Percentiles rank a stretch among this genome's conserved stretches.
These are phyloP conservation scores for Melieria omissa DNA, from an alignment of 2,888 invertebrate genomes.

Conservation along the genomic window DNA sequence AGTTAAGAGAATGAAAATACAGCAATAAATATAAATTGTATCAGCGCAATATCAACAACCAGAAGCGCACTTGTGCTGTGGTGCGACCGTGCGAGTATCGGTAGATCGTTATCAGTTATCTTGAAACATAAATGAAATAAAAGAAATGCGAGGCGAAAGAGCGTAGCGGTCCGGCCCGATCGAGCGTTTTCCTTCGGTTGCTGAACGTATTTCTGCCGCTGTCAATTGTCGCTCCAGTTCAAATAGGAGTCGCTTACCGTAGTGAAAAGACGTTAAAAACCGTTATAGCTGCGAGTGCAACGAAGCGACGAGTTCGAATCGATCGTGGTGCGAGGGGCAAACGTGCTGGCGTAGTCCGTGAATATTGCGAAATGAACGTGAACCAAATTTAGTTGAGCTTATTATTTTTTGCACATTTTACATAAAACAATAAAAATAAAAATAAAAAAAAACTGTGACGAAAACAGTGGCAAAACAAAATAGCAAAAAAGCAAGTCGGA, in stretches of 20 bases:
- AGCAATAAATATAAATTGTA: no score
- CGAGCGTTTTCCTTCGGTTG: constrained; percentile 40
- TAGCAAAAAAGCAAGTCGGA: neutral
- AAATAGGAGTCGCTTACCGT: constrained; percentile 46
- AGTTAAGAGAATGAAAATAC: no score
- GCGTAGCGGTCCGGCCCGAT: constrained; percentile 17
- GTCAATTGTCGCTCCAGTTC: constrained; percentile 54
- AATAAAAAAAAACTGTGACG: neutral
- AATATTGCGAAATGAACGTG: constrained; percentile 8
- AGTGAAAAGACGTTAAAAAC: constrained; percentile 40
- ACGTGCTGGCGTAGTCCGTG: no score
- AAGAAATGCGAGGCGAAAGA: neutral
- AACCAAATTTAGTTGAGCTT: neutral
- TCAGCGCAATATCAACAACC: no score
- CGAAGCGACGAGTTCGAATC: no score
- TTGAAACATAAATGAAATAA: constrained; percentile 41
- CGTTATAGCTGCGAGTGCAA: no score
- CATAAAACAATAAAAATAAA: no score
- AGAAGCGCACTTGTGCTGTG: no score
- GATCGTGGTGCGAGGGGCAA: no score
- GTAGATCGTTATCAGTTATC: constrained; percentile 46
- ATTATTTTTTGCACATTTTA: no score
- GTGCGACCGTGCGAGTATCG: no score
- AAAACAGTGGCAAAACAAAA: neutral
- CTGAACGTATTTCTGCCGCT: constrained; percentile 55